Percentiles rank a stretch among this genome's conserved stretches.
Evolutionary conservation across 2,888 invertebrate species (phyloP).

Genomic region (Drosophila mimetica): DNA sequence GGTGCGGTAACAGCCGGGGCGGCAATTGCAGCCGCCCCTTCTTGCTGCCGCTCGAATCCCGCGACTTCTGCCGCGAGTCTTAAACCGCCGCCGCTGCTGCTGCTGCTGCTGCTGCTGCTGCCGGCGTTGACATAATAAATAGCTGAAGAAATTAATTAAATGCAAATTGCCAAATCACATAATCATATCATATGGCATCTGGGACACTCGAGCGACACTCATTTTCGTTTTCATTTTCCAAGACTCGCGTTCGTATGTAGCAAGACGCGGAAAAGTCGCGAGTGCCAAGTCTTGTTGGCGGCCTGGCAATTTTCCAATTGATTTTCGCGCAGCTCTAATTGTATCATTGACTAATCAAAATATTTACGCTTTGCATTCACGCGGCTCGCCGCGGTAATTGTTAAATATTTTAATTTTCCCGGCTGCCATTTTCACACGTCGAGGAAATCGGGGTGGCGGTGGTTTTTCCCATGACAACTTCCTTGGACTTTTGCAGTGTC

Average conservation of each 20-base stretch:
- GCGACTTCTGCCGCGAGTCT: constrained; percentile 41
- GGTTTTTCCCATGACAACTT: constrained; percentile 53
- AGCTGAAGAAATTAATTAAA: constrained; percentile 75
- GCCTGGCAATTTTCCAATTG: constrained; percentile 39
- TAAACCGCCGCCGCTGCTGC: constrained; percentile 12
- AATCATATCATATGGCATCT: constrained; percentile 77
- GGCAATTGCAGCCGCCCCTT: constrained; percentile 26
- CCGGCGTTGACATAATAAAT: constrained; percentile 73
- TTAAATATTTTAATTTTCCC: constrained; percentile 65
- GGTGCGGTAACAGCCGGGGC: constrained; percentile 41
- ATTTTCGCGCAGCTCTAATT: constrained; percentile 60
- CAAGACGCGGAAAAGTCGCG: constrained; percentile 66
- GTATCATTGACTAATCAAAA: constrained; percentile 64
- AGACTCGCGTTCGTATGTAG: constrained; percentile 40
- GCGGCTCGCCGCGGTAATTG: constrained; percentile 27
- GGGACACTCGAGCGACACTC: constrained; percentile 43
- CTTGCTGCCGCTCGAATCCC: neutral
- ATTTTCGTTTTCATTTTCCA: constrained; percentile 20
- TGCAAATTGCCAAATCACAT: constrained; percentile 77
- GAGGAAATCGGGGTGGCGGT: constrained; percentile 39
- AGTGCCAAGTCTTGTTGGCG: constrained; percentile 7
- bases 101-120: constrained; percentile 15
- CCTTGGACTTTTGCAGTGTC: constrained; percentile 53
- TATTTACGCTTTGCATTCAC: constrained; percentile 51
- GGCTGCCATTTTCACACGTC: constrained; percentile 52